Percentiles rank a stretch among this genome's conserved stretches.
These are phyloP conservation scores for Benthosema pterotum DNA, from an alignment of 2,797 vertebrate species.

Conservation along the genomic window DNA sequence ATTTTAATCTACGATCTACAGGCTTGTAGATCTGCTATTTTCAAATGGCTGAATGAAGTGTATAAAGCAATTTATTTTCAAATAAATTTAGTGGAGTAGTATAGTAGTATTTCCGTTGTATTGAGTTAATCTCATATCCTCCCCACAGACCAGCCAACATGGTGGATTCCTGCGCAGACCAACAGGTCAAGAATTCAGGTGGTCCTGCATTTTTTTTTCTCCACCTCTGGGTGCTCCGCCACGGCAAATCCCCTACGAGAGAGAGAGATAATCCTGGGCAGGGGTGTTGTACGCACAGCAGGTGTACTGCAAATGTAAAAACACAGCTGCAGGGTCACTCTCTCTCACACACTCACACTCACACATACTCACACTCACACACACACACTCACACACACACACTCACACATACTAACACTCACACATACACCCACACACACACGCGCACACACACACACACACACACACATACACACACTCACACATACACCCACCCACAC, in stretches of 20 bases:
- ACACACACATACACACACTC: no score
- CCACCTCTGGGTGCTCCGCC: constrained; percentile 8
- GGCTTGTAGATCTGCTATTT: no score
- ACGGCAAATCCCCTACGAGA: constrained; percentile 49
- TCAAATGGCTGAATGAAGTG: not conserved
- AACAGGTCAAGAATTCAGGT: constrained; percentile 34
- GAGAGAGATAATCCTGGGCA: constrained; percentile 61
- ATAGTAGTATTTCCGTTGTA: no score
- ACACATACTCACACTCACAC: no score
- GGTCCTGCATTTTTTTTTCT: constrained; percentile 15
- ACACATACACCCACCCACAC: no score
- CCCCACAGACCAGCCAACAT: constrained; percentile 10
- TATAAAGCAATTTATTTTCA: no score
- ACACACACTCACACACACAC: no score
- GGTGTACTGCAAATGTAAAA: constrained; percentile 61
- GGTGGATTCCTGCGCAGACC: constrained; percentile 25
- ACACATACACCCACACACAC: no score
- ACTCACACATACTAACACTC: no score
- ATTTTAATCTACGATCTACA: no score
- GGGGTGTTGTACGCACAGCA: constrained; percentile 56
- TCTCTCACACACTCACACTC: no score
- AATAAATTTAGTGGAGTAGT: not conserved
- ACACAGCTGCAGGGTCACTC: constrained; percentile 55
- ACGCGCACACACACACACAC: no score
- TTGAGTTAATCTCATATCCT: constrained; percentile 40